Evolutionary conservation across 1,140 invertebrate genomes (phyloP).

Genomic region (Bursaphelenchus mucronatus): DNA sequence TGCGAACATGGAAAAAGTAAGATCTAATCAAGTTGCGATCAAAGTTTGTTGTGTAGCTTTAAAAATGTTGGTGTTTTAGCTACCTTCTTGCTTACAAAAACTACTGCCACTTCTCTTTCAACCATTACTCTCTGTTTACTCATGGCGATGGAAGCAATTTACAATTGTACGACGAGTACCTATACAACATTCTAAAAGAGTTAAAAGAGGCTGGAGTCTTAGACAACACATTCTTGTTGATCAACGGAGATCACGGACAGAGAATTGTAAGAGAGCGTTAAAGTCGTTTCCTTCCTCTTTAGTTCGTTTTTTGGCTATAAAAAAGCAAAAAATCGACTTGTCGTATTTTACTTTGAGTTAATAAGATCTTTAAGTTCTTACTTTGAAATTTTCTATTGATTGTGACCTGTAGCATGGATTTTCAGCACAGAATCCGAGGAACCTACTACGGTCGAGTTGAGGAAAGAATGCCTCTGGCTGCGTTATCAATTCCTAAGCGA

Average conservation of each 20-base stretch:
- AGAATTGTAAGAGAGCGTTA: slow-evolving; percentile 17
- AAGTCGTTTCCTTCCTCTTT: too few relatives aligned
- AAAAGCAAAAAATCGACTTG: too few relatives aligned
- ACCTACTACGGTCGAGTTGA: slow-evolving; percentile 50
- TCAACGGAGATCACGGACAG: slow-evolving; percentile 63
- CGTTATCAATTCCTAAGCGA: slow-evolving; percentile 35
- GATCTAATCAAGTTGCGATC: too few relatives aligned
- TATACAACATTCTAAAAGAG: slow-evolving; percentile 13
- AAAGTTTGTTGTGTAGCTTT: not conserved
- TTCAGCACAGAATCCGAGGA: slow-evolving; percentile 26
- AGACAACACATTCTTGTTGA: slow-evolving; percentile 61
- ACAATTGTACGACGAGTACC: slow-evolving; percentile 27
- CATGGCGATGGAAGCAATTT: slow-evolving; percentile 39
- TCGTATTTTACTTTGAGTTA: too few relatives aligned
- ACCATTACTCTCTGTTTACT: slow-evolving; percentile 44
- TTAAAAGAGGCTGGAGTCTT: slow-evolving; percentile 37
- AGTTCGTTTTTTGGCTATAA: too few relatives aligned
- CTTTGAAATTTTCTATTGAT: not conserved
- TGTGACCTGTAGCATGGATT: not conserved
- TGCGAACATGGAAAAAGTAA: slow-evolving; percentile 12
- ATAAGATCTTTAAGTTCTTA: not conserved
- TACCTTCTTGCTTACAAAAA: slow-evolving; percentile 37
- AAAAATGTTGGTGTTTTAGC: not conserved
- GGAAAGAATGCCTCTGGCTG: slow-evolving; percentile 53
- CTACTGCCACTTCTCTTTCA: slow-evolving; percentile 50